Evolutionary conservation across 2,888 invertebrate genomes (phyloP).

Genomic region (Crepidodera aurea): DNA sequence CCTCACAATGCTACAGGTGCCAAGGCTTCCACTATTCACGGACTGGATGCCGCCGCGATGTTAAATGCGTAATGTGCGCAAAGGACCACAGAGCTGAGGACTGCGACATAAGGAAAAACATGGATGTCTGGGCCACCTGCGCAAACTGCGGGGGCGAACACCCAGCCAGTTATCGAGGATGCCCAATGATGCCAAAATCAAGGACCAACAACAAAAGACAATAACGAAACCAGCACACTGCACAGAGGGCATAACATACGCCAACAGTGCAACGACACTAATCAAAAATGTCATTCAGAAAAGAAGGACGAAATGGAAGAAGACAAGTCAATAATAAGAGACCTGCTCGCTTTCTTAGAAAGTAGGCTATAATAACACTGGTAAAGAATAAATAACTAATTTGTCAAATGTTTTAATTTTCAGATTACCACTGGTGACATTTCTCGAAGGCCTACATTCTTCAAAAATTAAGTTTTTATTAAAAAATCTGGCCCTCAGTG

Average conservation of each 20-base stretch:
- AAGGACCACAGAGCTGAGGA: background rate
- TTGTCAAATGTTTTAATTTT: too few species aligned
- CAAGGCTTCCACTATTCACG: slow-evolving; percentile 6
- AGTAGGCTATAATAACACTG: too few species aligned
- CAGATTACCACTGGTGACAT: too few species aligned
- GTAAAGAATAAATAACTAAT: too few species aligned
- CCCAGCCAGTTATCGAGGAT: slow-evolving; percentile 5
- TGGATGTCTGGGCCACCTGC: background rate
- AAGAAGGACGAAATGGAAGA: too few species aligned
- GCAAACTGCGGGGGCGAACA: slow-evolving; percentile 7
- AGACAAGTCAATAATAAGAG: too few species aligned
- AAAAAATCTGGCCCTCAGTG: too few species aligned
- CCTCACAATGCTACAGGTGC: background rate
- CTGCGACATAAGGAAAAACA: background rate
- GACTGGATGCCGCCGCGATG: background rate
- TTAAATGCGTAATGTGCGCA: background rate
- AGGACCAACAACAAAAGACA: background rate
- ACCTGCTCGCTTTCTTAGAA: too few species aligned
- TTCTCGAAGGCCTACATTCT: too few species aligned
- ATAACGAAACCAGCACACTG: background rate
- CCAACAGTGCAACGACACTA: too few species aligned
- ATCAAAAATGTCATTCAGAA: too few species aligned
- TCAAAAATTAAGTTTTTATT: too few species aligned
- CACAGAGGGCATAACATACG: background rate
- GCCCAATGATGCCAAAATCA: background rate